Conservation (phyloP, 2,888 invertebrate genomes). For the Ferrisia virgata region DNA sequence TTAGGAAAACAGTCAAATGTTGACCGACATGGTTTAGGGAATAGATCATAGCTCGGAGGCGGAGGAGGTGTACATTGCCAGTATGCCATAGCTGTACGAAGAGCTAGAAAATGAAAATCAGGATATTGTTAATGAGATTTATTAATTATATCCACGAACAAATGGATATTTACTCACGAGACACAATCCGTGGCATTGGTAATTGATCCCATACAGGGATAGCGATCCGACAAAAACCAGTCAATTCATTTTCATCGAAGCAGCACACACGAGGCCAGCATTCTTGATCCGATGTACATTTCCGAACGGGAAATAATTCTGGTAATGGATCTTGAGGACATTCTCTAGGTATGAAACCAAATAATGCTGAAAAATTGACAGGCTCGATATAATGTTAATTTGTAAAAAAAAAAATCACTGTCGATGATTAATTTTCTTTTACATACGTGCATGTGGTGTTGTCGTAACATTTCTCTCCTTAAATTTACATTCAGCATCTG, state of each 20-base stretch:
- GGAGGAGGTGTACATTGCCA: constrained; percentile 70
- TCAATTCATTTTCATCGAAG: constrained; percentile 60
- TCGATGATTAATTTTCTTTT: background rate
- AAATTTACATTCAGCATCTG: constrained; percentile 32
- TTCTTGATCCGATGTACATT: constrained; percentile 66
- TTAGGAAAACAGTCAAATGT: constrained; percentile 76
- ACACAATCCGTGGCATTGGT: constrained; percentile 44
- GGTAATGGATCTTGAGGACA: constrained; percentile 68
- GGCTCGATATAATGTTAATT: background rate
- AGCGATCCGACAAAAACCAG: constrained; percentile 66
- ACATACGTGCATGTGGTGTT: constrained; percentile 36
- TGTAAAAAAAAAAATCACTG: background rate
- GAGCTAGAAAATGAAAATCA: constrained; percentile 48
- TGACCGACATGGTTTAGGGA: constrained; percentile 68
- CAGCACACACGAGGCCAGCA: constrained; percentile 76
- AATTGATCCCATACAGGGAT: constrained; percentile 49
- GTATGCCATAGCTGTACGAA: constrained; percentile 57
- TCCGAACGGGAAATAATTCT: constrained; percentile 65
- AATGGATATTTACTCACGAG: constrained; percentile 20
- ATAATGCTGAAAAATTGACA: constrained; percentile 57
- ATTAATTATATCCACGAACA: background rate
- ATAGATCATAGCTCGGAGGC: constrained; percentile 65
- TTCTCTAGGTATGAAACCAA: constrained; percentile 68
- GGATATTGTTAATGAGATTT: background rate
- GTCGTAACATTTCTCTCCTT: constrained; percentile 31